Evolutionary conservation across 2,888 invertebrate species (phyloP).

Genomic region (Dione juno): DNA sequence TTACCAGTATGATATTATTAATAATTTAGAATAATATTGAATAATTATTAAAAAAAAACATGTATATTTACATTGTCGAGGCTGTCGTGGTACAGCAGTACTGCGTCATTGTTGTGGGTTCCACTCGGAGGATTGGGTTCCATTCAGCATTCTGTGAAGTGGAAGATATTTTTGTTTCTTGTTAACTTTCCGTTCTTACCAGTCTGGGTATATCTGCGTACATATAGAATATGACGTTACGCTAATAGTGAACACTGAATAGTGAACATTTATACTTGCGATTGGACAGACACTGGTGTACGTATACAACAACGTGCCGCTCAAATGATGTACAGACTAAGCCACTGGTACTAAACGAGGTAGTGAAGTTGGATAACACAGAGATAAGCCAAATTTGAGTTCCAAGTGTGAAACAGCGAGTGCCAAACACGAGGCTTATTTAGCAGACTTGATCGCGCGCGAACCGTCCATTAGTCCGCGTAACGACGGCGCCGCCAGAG

Average conservation of each 20-base stretch:
- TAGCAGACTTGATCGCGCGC: conserved; percentile 33
- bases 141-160: too few species aligned
- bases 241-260: not conserved
- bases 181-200: too few species aligned
- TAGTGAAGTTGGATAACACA: conserved; percentile 15
- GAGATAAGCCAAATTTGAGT: conserved; percentile 28
- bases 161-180: too few species aligned
- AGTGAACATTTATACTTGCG: not conserved
- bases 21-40: too few species aligned
- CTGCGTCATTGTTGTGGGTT: too few species aligned
- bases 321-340: not conserved
- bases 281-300: conserved; percentile 5
- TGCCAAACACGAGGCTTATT: conserved; percentile 31
- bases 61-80: too few species aligned
- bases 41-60: too few species aligned
- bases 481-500: conserved; percentile 28
- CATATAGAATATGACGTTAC: not conserved
- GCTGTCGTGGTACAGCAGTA: too few species aligned
- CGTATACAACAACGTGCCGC: not conserved
- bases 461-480: conserved; percentile 28
- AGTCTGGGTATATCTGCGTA: too few species aligned
- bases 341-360: not conserved
- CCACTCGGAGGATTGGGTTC: too few species aligned
- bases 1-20: too few species aligned
- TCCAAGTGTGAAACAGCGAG: conserved; percentile 24